Base-by-base conservation (phyloP, 2,797 vertebrate species). In the Acanthurus tractus region DNA sequence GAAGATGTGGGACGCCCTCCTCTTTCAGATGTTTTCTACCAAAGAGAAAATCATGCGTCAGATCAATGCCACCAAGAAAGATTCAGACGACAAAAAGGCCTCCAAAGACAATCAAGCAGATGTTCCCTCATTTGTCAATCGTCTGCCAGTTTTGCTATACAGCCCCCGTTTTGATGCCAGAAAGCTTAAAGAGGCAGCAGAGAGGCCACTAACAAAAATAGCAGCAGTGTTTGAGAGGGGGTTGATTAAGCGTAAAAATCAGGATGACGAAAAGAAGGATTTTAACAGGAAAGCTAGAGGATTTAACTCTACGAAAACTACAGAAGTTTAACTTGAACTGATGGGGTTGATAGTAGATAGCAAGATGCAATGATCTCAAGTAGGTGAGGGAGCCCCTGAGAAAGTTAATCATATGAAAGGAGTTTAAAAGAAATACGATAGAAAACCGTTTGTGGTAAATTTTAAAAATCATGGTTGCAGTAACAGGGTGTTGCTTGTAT, bases 1-100 rank as follows among this genome's bases (percentile, higher is more conserved):
- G 29, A 96, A 95, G 77, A 97, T 99, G 96, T 99, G 98, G 98
- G 97, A 99, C 1, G 97, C 98, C 0, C 93, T 98, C 50, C 94
- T 99, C 38, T 97, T 97, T 82, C 97, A 96, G 56, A 93, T 98
- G 95, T 95, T 97, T 1, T 92, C 96, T 40, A 93, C 92, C 5
- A 96, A 96, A 83, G 94, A 96, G 3, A 92, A 8, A n/a, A 94
- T 90, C 11, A 89, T 95, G 75, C 67, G 92, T 18, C 92, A 92
- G 38, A 91, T 89, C 15, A 92, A 93, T 12, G 11, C 67, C 25
- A 92, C 57, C 71, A 91, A 92, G 80, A 83, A 54, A 0, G 89
- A 74, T 18, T 84, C 58, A 34, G 94, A 94, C 2, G 84, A 56
- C 22, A 86, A 44, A 2, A 93, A 89, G 40, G 49, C 36, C 1